Evolutionary conservation across 2,113 vertebrate species (phyloP).

Genomic region (Euleptes europaea): DNA sequence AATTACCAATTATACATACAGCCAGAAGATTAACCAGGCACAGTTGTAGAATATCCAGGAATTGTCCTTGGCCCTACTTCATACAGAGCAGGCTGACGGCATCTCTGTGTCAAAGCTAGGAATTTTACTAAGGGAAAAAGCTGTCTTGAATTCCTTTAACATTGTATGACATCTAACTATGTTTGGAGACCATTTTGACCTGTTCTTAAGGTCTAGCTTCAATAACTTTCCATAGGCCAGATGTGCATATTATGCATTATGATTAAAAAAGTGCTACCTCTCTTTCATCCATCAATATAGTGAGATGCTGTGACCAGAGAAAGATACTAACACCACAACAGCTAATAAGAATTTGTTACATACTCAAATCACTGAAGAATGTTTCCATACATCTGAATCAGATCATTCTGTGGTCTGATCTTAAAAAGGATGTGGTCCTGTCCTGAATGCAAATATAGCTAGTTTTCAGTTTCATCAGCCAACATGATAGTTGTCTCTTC

Average conservation of each 20-base stretch:
- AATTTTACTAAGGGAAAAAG: no score
- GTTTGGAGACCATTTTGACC: not conserved
- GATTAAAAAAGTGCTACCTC: not conserved
- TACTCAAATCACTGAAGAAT: not conserved
- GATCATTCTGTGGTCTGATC: not conserved
- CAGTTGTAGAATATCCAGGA: no score
- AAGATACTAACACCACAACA: not conserved
- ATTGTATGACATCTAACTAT: no score
- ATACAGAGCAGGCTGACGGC: no score
- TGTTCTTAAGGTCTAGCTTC: not conserved
- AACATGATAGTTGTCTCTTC: not conserved
- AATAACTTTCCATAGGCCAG: not conserved
- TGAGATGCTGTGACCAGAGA: no score
- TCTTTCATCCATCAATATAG: no score
- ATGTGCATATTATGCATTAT: not conserved
- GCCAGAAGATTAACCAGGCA: no score
- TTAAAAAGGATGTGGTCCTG: not conserved
- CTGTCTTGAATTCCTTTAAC: no score
- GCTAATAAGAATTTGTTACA: not conserved
- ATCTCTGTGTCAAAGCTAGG: no score
- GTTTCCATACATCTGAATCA: not conserved
- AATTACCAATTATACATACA: no score
- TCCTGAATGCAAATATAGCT: not conserved
- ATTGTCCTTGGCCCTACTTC: no score
- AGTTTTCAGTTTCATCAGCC: not conserved